These are phyloP conservation scores for Caenorhabditis zanzibari DNA, from an alignment of 2,888 invertebrate species.

Conservation along the genomic window DNA sequence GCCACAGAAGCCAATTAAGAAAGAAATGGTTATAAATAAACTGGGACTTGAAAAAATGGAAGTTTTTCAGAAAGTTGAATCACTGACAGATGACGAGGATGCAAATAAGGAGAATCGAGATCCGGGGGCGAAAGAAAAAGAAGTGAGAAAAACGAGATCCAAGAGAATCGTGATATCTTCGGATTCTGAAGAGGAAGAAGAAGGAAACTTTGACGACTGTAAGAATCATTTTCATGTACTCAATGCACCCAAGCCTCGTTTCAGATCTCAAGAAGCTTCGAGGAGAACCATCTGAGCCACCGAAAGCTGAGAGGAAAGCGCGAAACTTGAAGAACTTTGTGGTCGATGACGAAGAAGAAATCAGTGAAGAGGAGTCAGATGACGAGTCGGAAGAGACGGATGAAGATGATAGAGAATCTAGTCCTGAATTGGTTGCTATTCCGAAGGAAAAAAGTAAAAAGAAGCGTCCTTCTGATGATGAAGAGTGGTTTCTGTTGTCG, in stretches of 20 bases:
- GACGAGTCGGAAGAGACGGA: slow-evolving; percentile 14
- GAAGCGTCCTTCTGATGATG: slow-evolving; percentile 45
- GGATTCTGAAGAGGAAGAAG: slow-evolving; percentile 45
- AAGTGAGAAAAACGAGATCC: slow-evolving; percentile 19
- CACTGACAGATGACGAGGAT: slow-evolving; percentile 27
- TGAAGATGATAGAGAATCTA: slow-evolving; percentile 26
- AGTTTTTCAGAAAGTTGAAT: slow-evolving; percentile 31
- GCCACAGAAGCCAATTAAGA: slow-evolving; percentile 14
- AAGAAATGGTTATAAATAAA: slow-evolving; percentile 19
- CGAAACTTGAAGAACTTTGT: slow-evolving; percentile 41
- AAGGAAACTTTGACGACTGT: slow-evolving; percentile 47
- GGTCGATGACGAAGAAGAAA: slow-evolving; percentile 41
- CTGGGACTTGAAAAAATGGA: neutral
- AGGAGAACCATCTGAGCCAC: slow-evolving; percentile 4
- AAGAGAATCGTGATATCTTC: slow-evolving; percentile 44
- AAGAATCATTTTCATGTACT: neutral
- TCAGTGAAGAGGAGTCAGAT: slow-evolving; percentile 40
- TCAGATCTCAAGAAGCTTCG: slow-evolving; percentile 48
- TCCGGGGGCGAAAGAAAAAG: slow-evolving; percentile 4
- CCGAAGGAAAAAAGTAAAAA: neutral
- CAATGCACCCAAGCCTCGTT: too few relatives aligned
- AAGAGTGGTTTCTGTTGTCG: slow-evolving; percentile 69
- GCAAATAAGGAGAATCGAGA: slow-evolving; percentile 58
- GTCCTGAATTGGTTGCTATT: slow-evolving; percentile 31
- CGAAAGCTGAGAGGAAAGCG: slow-evolving; percentile 22